These are phyloP conservation scores for Vanacampus margaritifer DNA, from an alignment of 2,113 vertebrate species.

Conservation along the genomic window DNA sequence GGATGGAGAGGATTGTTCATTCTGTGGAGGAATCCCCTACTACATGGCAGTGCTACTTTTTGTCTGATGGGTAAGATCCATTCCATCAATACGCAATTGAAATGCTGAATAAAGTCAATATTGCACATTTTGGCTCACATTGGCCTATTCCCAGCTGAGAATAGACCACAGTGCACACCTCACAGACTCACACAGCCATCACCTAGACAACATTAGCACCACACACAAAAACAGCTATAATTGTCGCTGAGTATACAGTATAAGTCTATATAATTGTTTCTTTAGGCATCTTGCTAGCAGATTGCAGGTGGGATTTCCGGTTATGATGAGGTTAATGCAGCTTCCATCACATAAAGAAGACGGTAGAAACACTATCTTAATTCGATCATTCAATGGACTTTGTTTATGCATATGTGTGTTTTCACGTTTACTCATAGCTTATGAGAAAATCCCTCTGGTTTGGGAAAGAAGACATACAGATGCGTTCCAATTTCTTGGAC, in stretches of 20 bases:
- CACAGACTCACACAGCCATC: too few species aligned
- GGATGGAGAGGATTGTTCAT: constrained; percentile 74
- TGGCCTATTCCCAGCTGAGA: too few species aligned
- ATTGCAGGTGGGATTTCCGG: constrained; percentile 79
- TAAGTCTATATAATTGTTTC: too few species aligned
- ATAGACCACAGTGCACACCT: too few species aligned
- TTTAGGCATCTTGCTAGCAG: constrained; percentile 80
- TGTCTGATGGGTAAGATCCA: constrained; percentile 78
- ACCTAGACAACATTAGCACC: too few species aligned
- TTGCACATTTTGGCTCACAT: too few species aligned
- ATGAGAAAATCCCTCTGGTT: constrained; percentile 73
- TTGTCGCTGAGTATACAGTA: too few species aligned
- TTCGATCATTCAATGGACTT: neutral
- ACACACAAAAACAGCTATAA: too few species aligned
- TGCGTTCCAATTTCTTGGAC: constrained; percentile 81
- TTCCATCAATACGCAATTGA: neutral
- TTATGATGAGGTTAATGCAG: constrained; percentile 69
- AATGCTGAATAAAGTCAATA: neutral
- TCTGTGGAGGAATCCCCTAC: constrained; percentile 40
- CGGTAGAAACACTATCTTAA: constrained; percentile 54
- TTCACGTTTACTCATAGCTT: constrained; percentile 54
- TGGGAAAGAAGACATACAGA: constrained; percentile 86
- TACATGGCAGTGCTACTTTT: constrained; percentile 82
- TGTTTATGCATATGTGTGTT: constrained; percentile 10
- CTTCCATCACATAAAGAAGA: constrained; percentile 63